Evolutionary conservation across 2,797 vertebrate species (phyloP).

Genomic region (Schizopygopsis pylzovi): DNA sequence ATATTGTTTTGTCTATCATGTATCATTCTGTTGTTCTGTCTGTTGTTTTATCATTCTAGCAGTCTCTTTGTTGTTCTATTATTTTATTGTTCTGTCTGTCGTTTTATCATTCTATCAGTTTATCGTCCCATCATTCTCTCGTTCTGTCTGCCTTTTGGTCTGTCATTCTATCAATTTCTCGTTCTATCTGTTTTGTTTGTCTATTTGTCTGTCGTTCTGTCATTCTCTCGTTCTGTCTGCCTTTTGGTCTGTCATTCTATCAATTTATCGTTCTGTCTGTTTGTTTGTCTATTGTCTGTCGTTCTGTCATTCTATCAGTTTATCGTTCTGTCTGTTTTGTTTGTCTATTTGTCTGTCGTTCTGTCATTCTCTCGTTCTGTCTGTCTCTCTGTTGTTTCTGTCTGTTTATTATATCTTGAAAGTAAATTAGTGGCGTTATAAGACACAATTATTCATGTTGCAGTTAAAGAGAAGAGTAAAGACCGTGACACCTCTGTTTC

Average conservation of each 20-base stretch:
- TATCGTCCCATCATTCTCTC: too few species aligned
- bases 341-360: neutral
- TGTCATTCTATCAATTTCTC: neutral
- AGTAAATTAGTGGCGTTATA: neutral
- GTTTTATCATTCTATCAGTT: neutral
- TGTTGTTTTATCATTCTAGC: neutral
- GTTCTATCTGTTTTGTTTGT: neutral
- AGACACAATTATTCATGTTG: neutral
- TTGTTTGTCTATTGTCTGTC: too few species aligned
- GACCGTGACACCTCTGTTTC: conserved; percentile 8
- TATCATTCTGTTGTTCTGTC: neutral
- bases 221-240: neutral
- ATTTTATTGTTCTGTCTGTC: neutral
- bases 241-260: neutral
- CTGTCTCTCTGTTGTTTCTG: neutral
- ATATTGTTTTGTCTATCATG: neutral
- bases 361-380: neutral
- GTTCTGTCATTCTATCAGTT: too few species aligned
- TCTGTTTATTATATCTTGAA: neutral
- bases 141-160: too few species aligned
- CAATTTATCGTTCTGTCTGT: neutral
- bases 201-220: too few species aligned
- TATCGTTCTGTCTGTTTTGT: neutral
- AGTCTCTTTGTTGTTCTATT: neutral
- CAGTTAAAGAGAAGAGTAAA: neutral